Conservation (phyloP, 2,888 invertebrate genomes). For the Folsomia candida region DNA sequence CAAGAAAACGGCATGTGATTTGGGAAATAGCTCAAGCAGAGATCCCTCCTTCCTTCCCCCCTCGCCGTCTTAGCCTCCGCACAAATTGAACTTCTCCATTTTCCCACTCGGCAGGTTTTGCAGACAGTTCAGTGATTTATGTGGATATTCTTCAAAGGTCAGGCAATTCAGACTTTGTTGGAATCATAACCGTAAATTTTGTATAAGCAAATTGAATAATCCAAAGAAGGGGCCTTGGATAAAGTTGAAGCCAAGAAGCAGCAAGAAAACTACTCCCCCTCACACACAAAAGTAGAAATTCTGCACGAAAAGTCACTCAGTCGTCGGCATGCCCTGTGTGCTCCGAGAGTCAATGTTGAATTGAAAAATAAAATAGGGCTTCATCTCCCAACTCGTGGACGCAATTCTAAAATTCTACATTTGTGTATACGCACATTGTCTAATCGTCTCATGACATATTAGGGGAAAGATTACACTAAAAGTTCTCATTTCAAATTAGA, state of each 20-base stretch:
- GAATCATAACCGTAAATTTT: constrained; percentile 17
- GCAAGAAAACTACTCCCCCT: neutral
- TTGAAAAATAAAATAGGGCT: neutral
- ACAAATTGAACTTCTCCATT: neutral
- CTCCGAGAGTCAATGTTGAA: no score
- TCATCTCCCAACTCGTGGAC: no score
- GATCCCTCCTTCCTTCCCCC: neutral
- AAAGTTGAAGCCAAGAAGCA: neutral
- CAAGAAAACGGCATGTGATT: constrained; percentile 3
- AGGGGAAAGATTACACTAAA: constrained; percentile 16
- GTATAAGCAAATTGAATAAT: constrained; percentile 15
- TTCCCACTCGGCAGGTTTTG: neutral
- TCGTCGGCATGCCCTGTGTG: no score
- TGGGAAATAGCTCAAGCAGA: neutral
- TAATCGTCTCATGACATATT: neutral
- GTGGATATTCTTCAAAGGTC: constrained; percentile 1
- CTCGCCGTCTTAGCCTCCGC: neutral
- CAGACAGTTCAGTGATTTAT: constrained; percentile 7
- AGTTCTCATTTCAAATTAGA: constrained; percentile 12
- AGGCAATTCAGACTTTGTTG: neutral
- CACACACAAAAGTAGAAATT: neutral
- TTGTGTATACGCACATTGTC: neutral
- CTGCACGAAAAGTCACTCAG: no score
- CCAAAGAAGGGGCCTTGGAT: neutral
- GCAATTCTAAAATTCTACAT: no score